These are phyloP conservation scores for Ceratina calcarata DNA, from an alignment of 1,140 invertebrate species.

Conservation along the genomic window DNA sequence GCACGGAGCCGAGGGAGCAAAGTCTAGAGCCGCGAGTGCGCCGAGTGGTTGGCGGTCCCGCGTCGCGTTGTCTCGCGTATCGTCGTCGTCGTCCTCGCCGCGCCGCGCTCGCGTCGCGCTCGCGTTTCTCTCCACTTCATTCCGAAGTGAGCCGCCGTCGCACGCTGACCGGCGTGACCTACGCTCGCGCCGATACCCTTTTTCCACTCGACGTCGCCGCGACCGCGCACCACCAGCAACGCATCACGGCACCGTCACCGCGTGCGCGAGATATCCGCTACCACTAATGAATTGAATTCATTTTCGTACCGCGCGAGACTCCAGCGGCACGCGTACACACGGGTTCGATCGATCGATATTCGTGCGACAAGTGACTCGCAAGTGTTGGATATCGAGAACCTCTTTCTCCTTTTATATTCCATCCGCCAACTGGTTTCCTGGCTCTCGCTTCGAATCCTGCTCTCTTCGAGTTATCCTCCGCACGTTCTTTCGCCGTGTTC, in stretches of 20 bases:
- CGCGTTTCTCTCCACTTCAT: constrained; percentile 65
- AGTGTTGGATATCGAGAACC: constrained; percentile 44
- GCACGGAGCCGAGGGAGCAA: constrained; percentile 58
- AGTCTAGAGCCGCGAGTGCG: constrained; percentile 39
- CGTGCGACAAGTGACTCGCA: constrained; percentile 50
- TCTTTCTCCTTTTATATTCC: not conserved
- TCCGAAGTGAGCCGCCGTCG: constrained; percentile 74
- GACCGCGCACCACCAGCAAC: constrained; percentile 46
- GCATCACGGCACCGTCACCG: constrained; percentile 8
- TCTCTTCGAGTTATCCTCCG: not conserved
- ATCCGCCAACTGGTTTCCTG: not conserved
- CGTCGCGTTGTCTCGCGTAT: constrained; percentile 44
- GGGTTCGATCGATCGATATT: constrained; percentile 57
- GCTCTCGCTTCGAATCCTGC: no score
- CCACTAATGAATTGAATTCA: constrained; percentile 47
- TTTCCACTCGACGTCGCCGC: constrained; percentile 2
- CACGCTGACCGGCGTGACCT: constrained; percentile 58
- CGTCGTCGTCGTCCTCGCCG: no score
- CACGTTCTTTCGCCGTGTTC: not conserved
- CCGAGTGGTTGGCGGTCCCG: constrained; percentile 52
- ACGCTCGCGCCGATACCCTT: constrained; percentile 1
- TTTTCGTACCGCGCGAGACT: constrained; percentile 38
- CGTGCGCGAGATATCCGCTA: constrained; percentile 10
- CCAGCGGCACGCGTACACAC: constrained; percentile 46
- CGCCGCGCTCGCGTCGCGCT: no score